phyloP scores from a whole-genome alignment of 2,113 vertebrate species.

The Atlantisia rogersi region DNA sequence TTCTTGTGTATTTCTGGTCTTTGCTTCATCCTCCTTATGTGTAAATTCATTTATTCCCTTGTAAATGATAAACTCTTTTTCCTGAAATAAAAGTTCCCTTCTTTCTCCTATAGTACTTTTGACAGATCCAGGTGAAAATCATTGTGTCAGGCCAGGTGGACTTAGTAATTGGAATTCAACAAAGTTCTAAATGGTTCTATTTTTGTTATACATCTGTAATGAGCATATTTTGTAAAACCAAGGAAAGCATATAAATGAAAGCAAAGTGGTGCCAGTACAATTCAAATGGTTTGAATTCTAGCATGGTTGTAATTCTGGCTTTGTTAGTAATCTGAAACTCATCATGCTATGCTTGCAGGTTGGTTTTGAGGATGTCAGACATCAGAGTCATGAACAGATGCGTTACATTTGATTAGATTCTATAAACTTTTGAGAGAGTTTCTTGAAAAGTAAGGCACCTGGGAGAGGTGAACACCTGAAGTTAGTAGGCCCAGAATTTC shows the following conservation, averaged over 20 bases:
- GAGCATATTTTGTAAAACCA: background rate
- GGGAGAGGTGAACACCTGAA: background rate
- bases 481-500: background rate
- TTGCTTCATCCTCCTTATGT: background rate
- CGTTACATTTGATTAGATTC: background rate
- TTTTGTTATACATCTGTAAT: background rate
- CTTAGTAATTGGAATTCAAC: background rate
- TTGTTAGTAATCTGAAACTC: background rate
- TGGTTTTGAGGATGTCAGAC: background rate
- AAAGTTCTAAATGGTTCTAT: background rate
- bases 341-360: background rate
- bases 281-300: background rate
- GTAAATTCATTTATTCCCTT: background rate
- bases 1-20: background rate
- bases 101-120: background rate
- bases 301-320: background rate
- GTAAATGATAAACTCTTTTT: background rate
- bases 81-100: background rate
- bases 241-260: background rate
- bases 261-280: background rate
- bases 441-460: background rate
- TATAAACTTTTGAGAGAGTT: background rate
- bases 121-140: conserved; percentile 7
- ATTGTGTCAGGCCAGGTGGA: background rate
- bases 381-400: background rate